Base-by-base conservation (phyloP, 1,140 invertebrate genomes). In the Apis cerana region DNA sequence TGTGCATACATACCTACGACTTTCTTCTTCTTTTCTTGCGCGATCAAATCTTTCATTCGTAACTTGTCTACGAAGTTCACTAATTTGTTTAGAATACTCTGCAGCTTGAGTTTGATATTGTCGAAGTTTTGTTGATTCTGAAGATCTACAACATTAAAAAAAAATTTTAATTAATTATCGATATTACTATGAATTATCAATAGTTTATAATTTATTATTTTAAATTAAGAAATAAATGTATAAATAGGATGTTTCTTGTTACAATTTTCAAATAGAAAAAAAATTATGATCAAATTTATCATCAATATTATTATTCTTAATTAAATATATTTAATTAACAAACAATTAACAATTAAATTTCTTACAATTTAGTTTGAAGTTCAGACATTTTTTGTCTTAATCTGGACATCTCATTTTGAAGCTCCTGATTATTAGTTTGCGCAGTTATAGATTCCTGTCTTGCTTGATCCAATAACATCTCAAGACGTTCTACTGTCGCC, bases 351-450 rank as follows among this genome's bases (percentile, higher is more conserved):
- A 86, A 1, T 48, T 0, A 67, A 65, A 3, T n/a, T 67, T 92
- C 94, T 94, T 93, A 96, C 95, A 96, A 88, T 93, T 94, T 94
- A 15, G 87, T 90, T 76, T 95, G 94, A 9, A 95, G 89, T 52
- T 95, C 94, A 17, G 90, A 85, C 19, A 94, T 89, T 81, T 94
- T 94, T 43, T 92, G 86, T 65, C 94, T 94, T 9, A 95, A 80
- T 70, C 90, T 91, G 10, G 89, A 83, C 27, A 95, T 90, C 85
- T 95, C 95, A n/a, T 90, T 91, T 74, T 95, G 91, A 1, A 95
- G 84, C 81, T 95, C 95, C 62, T 95, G 93, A 89, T 95, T 95
- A 0, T 89, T 85, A 1, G 94, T 68, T 70, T 94, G 93, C 19
- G 92, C 92, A 23, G 94, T 93, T n/a, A 95, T 93, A 1, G 94